These are phyloP conservation scores for Latheticus oryzae DNA, from an alignment of 2,888 invertebrate species.

Conservation along the genomic window DNA sequence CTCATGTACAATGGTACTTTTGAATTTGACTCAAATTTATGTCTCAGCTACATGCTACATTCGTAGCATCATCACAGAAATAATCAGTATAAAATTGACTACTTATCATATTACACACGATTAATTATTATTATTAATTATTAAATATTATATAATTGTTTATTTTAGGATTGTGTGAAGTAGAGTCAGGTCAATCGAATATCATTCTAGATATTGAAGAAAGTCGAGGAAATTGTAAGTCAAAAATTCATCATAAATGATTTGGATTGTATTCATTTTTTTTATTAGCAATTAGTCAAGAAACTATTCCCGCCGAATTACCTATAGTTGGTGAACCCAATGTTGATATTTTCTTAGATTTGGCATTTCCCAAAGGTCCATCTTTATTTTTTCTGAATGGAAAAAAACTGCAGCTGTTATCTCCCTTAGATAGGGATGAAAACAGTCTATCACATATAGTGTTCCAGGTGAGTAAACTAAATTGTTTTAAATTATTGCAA, in stretches of 20 bases:
- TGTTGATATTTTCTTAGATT: conserved; percentile 80
- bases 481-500: not conserved
- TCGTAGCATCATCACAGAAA: too few relatives aligned
- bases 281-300: conserved; percentile 81
- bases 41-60: too few relatives aligned
- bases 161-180: conserved; percentile 79
- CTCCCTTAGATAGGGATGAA: conserved; percentile 86
- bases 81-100: too few relatives aligned
- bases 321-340: conserved; percentile 87
- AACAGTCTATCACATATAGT: conserved; percentile 89
- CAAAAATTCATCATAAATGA: not conserved
- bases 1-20: too few relatives aligned
- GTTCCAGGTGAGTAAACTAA: conserved; percentile 76
- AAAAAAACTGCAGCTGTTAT: conserved; percentile 81
- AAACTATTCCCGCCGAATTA: conserved; percentile 81
- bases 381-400: conserved; percentile 85
- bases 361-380: conserved; percentile 83
- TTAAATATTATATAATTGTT: too few relatives aligned
- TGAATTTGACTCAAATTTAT: too few relatives aligned
- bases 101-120: too few relatives aligned
- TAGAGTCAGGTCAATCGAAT: conserved; percentile 88
- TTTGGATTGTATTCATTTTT: not conserved
- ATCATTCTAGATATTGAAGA: conserved; percentile 92
- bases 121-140: too few relatives aligned
- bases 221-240: conserved; percentile 87